phyloP scores from a whole-genome alignment of 2,113 vertebrate genomes.

The Mellivora capensis region DNA sequence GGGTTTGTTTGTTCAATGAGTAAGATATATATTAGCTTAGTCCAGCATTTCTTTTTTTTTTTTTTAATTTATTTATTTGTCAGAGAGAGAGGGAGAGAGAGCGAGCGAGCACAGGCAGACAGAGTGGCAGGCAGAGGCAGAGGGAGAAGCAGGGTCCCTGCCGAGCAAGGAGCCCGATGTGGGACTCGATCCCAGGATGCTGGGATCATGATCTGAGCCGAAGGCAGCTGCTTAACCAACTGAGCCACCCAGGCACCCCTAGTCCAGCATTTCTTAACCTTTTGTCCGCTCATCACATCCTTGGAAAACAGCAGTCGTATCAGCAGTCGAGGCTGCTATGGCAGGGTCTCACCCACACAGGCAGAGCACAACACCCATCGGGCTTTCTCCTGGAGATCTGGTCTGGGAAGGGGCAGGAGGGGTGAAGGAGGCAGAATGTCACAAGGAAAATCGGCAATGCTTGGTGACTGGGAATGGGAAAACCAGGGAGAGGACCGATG shows the following conservation, averaged over 20 bases:
- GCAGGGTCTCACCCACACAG: background rate
- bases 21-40: background rate
- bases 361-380: background rate
- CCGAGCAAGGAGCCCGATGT: no score
- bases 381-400: background rate
- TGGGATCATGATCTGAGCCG: no score
- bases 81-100: no score
- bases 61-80: no score
- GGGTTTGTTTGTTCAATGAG: background rate
- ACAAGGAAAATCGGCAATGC: background rate
- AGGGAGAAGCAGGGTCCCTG: no score
- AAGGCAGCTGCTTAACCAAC: no score
- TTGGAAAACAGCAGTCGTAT: background rate
- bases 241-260: no score
- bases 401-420: background rate
- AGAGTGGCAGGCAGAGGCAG: no score
- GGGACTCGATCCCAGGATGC: no score
- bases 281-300: background rate
- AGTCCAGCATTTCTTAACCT: background rate
- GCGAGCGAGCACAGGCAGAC: no score
- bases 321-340: background rate
- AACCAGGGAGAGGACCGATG: background rate
- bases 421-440: background rate
- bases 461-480: background rate
- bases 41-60: background rate